phyloP scores from a whole-genome alignment of 2,113 vertebrate genomes.

The Bufo bufo region DNA sequence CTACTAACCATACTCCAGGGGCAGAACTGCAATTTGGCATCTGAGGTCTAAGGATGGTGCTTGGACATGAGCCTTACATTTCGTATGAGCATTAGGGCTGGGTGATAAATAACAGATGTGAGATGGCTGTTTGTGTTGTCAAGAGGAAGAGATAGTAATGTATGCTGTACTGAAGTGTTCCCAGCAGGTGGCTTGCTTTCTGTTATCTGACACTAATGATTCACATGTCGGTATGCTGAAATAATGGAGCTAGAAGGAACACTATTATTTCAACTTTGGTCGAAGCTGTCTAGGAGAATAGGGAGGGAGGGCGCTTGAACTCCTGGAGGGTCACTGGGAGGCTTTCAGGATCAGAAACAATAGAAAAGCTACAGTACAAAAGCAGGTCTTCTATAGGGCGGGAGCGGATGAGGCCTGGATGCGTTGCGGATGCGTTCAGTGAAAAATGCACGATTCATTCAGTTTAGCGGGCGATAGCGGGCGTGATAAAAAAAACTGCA shows the following conservation, averaged over 20 bases:
- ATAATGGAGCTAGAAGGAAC: conserved; percentile 8
- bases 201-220: neutral
- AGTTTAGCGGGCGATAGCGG: too few species aligned
- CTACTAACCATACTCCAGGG: too few species aligned
- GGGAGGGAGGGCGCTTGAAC: neutral
- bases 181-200: conserved; percentile 13
- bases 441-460: too few species aligned
- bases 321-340: neutral
- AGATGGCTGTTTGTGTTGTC: neutral
- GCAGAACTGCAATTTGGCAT: too few species aligned
- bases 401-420: too few species aligned
- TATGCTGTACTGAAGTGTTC: neutral
- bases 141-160: neutral
- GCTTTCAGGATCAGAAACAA: neutral
- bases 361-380: neutral
- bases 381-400: neutral
- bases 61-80: neutral
- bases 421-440: too few species aligned
- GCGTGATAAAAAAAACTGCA: too few species aligned
- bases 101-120: neutral
- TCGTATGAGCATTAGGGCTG: neutral
- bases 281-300: neutral
- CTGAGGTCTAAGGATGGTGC: too few species aligned
- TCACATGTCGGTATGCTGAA: neutral
- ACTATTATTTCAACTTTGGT: neutral